A percentile compares a stretch with the other conserved stretches of the same genome.
These are phyloP conservation scores for Silurus aristotelis DNA, from an alignment of 2,797 vertebrate species.

Conservation along the genomic window DNA sequence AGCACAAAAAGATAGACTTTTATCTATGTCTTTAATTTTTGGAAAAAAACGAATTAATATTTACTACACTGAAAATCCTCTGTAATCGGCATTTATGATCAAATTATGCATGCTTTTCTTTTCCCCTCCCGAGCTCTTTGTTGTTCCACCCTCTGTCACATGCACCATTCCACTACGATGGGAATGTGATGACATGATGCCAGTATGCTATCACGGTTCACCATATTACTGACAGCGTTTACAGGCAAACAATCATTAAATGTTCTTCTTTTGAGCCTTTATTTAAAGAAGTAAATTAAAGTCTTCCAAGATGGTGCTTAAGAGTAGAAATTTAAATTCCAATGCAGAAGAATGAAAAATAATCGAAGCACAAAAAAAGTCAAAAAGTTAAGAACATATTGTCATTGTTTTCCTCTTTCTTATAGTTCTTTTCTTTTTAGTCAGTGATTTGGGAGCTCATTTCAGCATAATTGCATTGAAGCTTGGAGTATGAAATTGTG, in stretches of 20 bases:
- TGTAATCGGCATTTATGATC: slow-evolving; percentile 37
- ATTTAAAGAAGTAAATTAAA: slow-evolving; percentile 40
- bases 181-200: slow-evolving; percentile 22
- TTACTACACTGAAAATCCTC: slow-evolving; percentile 29
- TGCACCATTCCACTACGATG: neutral
- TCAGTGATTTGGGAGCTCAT: slow-evolving; percentile 15
- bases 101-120: slow-evolving; percentile 26
- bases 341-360: neutral
- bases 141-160: slow-evolving; percentile 5
- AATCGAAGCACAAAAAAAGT: neutral
- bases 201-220: slow-evolving; percentile 3
- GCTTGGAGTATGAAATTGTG: slow-evolving; percentile 43
- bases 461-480: slow-evolving; percentile 43
- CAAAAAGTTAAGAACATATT: slow-evolving; percentile 13
- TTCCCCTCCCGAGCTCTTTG: slow-evolving; percentile 18
- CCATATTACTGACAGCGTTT: slow-evolving; percentile 9
- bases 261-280: slow-evolving; percentile 12
- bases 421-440: slow-evolving; percentile 14
- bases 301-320: slow-evolving; percentile 24
- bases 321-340: slow-evolving; percentile 21
- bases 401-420: slow-evolving; percentile 22
- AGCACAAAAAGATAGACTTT: neutral
- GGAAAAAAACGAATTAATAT: neutral
- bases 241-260: slow-evolving; percentile 1
- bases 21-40: neutral